Evolutionary conservation across 2,888 invertebrate genomes (phyloP).

Genomic region (Ecdyonurus torrentis): DNA sequence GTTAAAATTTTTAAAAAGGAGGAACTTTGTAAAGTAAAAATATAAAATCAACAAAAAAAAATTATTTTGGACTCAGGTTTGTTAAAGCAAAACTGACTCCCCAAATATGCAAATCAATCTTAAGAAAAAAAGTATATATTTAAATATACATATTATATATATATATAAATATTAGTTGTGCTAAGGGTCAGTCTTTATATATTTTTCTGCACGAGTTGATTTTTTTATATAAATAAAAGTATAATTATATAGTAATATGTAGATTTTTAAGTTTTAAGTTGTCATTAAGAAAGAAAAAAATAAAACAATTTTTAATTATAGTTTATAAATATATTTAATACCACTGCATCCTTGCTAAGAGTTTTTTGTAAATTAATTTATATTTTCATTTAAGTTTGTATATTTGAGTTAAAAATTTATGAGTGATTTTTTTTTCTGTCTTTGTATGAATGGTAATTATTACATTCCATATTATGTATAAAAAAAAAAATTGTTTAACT

Average conservation of each 20-base stretch:
- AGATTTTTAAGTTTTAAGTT: neutral
- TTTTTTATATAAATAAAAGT: neutral
- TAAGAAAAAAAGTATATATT: neutral
- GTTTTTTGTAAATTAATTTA: conserved; percentile 1
- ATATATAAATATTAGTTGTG: neutral
- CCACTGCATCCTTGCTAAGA: conserved; percentile 1
- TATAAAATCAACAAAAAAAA: neutral
- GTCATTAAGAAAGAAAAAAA: too few species aligned
- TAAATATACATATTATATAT: too few species aligned
- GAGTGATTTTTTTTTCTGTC: neutral
- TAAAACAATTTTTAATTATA: too few species aligned
- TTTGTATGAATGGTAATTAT: too few species aligned
- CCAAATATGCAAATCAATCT: neutral
- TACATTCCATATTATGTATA: neutral
- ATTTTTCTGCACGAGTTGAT: neutral
- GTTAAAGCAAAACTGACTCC: neutral
- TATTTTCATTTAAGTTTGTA: neutral
- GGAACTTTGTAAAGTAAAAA: neutral
- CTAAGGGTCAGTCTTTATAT: neutral
- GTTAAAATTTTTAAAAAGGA: neutral
- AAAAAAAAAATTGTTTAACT: neutral
- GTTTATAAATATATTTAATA: neutral
- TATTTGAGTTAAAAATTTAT: too few species aligned
- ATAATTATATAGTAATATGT: neutral
- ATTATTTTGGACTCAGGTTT: neutral